Evolutionary conservation across 2,113 vertebrate species (phyloP), one percentile per base, ranked within the genome.

Genomic region (Ibidorhyncha struthersii): DNA sequence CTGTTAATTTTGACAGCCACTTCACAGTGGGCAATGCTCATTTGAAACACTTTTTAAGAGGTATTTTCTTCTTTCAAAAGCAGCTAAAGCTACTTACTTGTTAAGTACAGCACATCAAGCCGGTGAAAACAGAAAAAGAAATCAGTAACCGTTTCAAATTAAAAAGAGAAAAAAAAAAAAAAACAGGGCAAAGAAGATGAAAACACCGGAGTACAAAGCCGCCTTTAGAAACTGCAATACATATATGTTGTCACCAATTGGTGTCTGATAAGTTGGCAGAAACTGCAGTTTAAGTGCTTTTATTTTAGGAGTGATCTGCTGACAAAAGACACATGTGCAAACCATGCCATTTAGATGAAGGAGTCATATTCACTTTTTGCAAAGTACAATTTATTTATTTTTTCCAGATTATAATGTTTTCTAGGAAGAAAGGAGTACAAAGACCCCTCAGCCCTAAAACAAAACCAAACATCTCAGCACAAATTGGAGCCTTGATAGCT

Each of bases 401-500:
- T 95, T 93, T 96, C 89, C 95, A 95, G 80, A 96, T 86, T 95
- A 95, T 93, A 93, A 59, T 85, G 61, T 93, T 93, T 96, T 95
- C 91, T 84, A 94, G 82, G 82, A 96, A 95, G 94, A 93, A 98
- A 95, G 72, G 26, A 94, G 55, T 95, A 97, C 94, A 95, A 94
- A 95, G 96, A 93, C 79, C 87, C 58, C 82, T 93, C 85, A 90
- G 80, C 86, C 90, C 86, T 88, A 94, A 98, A 95, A 85, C 90
- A 97, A 97, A 97, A 94, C 96, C 91, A 97, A 96, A 90, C 95
- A 96, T 95, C 95, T 96, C 85, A 86, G 95, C 89, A 95, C 89
- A 97, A 96, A 97, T 96, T 98, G 96, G 93, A 96, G 91, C 88
- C 97, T 96, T 91, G 95, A 95, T 96, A 96, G 95, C 96, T 97